phyloP scores from a whole-genome alignment of 2,113 vertebrate species.

The Nesogale talazaci region DNA sequence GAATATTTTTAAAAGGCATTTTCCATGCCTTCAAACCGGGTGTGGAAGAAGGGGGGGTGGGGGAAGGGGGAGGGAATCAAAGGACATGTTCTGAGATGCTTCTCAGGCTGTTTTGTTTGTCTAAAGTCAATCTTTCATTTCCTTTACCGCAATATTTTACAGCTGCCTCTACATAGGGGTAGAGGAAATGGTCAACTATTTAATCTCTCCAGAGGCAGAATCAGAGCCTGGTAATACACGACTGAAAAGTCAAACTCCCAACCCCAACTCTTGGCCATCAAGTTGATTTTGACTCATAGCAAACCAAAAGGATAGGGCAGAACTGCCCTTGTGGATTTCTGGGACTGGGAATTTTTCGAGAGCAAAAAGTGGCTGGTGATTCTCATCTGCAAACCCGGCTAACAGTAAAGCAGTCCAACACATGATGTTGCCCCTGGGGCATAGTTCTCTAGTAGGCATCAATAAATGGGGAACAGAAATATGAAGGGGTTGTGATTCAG shows the following conservation, averaged over 20 bases:
- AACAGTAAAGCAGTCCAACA: neutral
- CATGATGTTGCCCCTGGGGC: neutral
- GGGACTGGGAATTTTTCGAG: too few species aligned
- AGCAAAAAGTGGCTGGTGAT: too few species aligned
- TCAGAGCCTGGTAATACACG: neutral
- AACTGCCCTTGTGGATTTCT: too few species aligned
- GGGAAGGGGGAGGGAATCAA: conserved; percentile 45
- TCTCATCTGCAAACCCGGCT: neutral
- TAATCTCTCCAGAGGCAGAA: neutral
- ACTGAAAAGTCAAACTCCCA: neutral
- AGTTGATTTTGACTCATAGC: too few species aligned
- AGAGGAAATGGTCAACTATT: neutral
- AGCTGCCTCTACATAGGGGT: neutral
- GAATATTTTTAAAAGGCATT: conserved; percentile 71
- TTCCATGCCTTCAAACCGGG: conserved; percentile 45
- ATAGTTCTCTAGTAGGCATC: neutral
- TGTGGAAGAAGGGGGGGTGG: neutral
- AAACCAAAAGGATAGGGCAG: too few species aligned
- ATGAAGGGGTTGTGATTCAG: conserved; percentile 41
- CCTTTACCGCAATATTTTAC: neutral
- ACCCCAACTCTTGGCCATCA: neutral
- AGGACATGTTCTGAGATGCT: conserved; percentile 35
- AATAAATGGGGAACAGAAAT: neutral
- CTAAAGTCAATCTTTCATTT: conserved; percentile 52
- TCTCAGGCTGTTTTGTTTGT: conserved; percentile 52